A percentile compares a stretch with the other conserved stretches of the same genome.
Conservation (phyloP, 2,888 invertebrate genomes). For the Microctonus brassicae region DNA sequence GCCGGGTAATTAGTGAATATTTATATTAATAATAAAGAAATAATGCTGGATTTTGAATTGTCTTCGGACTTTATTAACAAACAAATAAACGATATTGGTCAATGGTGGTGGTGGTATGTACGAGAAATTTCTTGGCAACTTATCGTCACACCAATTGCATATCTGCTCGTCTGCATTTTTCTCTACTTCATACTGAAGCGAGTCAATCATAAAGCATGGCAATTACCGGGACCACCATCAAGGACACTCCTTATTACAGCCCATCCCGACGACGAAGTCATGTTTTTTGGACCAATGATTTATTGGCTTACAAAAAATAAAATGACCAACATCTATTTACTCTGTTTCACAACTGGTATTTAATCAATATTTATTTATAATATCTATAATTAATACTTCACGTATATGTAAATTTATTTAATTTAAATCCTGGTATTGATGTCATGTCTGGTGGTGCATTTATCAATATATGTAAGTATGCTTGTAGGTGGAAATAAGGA, state of each 20-base stretch:
- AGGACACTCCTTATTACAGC: slow-evolving; percentile 88
- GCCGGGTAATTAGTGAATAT: slow-evolving; percentile 12
- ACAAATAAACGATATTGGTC: slow-evolving; percentile 57
- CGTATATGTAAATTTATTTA: not conserved
- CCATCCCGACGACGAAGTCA: slow-evolving; percentile 98
- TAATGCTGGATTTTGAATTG: slow-evolving; percentile 51
- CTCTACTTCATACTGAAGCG: slow-evolving; percentile 61
- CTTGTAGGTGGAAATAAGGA: slow-evolving; percentile 62
- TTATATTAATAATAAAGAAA: not conserved
- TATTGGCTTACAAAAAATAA: slow-evolving; percentile 76
- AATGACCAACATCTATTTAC: slow-evolving; percentile 80
- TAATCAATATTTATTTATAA: not conserved
- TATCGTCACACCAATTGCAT: slow-evolving; percentile 58
- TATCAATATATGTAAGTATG: slow-evolving; percentile 44
- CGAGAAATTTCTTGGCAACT: slow-evolving; percentile 65
- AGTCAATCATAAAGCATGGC: slow-evolving; percentile 63
- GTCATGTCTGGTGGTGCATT: slow-evolving; percentile 21
- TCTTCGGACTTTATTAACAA: slow-evolving; percentile 51
- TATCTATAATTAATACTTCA: not conserved
- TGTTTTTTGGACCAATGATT: slow-evolving; percentile 97
- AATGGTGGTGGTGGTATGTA: slow-evolving; percentile 65
- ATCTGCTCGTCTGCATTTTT: slow-evolving; percentile 61
- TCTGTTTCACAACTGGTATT: slow-evolving; percentile 88
- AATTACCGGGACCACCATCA: slow-evolving; percentile 64
- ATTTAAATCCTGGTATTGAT: not conserved